Evolutionary conservation across 2,888 invertebrate species (phyloP).

Genomic region (Leptopilina syphax): DNA sequence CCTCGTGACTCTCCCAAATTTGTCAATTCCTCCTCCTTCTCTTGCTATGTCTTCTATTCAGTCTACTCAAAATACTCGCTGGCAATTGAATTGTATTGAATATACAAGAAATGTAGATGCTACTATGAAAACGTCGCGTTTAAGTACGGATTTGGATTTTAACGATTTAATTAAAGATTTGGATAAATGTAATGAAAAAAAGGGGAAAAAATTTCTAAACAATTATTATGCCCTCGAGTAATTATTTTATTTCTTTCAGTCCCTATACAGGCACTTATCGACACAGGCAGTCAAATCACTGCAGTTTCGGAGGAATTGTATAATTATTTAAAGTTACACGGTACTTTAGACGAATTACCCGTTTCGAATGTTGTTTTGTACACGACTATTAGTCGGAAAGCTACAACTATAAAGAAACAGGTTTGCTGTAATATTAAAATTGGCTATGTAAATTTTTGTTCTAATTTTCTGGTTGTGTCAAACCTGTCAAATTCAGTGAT

Average conservation of each 20-base stretch:
- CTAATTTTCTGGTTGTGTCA: not conserved
- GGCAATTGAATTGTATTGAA: not conserved
- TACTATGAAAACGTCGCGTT: not conserved
- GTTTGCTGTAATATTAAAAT: not conserved
- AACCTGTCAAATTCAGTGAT: not conserved
- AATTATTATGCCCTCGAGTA: not conserved
- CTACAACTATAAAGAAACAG: not conserved
- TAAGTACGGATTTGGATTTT: not conserved
- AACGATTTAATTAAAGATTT: not conserved
- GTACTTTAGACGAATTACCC: not conserved
- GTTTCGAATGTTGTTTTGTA: not conserved
- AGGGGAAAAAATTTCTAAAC: not conserved
- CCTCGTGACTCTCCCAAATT: not conserved
- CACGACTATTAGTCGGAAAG: not conserved
- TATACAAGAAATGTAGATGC: not conserved
- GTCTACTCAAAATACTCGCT: too few species aligned
- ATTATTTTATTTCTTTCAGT: not conserved
- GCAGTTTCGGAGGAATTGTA: not conserved
- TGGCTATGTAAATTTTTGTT: not conserved
- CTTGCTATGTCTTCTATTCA: not conserved
- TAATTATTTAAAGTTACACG: not conserved
- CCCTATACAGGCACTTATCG: not conserved
- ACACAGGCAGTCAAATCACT: constrained; percentile 11
- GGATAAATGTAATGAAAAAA: not conserved
- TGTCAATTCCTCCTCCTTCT: not conserved